Base-by-base conservation (phyloP, 2,888 invertebrate genomes). In the Brenthis ino region DNA sequence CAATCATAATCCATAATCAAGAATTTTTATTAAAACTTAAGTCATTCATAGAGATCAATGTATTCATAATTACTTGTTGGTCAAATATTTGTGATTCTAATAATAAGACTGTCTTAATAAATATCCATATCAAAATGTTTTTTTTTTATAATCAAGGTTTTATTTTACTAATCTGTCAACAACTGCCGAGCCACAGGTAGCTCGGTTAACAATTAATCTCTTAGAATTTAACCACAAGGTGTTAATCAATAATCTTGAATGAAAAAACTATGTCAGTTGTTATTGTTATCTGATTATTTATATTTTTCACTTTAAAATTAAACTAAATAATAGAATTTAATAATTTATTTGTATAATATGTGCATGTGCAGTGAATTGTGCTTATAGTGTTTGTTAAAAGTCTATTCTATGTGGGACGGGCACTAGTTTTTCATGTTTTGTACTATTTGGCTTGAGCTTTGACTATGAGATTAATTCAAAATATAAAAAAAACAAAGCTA, bases 401-500 rank as follows among this genome's bases (percentile, higher is more conserved):
- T 76, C 75, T 80, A 79, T 80, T 78, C 74, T 79, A 81, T 77
- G 77, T 79, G 79, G 88, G 87, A 87, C 86, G 84, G 87, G 85
- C 76, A 77, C 80, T 79, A 78, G 73, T 82, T 69, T 73, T 65
- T 76, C 71, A 82, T 74, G 72, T 74, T 86, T 87, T 88, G 87
- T 88, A 87, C 85, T 85, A 82, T 85, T 74, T 75, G 79, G 79
- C 76, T 79, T 82, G 80, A 82, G 82, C 82, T 81, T 75, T 68
- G 56, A 69, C 54, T 48, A 57, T 61, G 58, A 70, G 56, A 55
- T 70, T 65, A 64, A 58, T 64, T 56, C 51, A 33, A 60, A 53
- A 47, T 60, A 55, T 60, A 58, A 57, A 53, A 71, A 69, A 4
- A 69, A 73, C 48, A 70, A 69, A 70, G 69, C 54, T 64, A 53